Evolutionary conservation across 2,888 invertebrate species (phyloP).

Genomic region (Drosophila setosimentum): DNA sequence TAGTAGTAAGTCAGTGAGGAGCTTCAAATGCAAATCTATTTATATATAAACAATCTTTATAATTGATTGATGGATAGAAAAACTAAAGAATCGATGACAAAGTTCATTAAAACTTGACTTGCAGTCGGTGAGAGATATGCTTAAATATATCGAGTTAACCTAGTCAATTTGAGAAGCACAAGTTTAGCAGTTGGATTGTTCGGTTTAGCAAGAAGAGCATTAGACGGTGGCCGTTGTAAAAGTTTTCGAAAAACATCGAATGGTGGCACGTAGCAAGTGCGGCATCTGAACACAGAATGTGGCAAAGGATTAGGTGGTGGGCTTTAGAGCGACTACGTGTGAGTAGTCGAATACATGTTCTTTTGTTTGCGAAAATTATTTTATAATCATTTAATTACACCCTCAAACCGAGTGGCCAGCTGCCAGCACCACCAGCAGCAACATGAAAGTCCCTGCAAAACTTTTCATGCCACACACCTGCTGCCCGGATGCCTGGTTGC

Average conservation of each 20-base stretch:
- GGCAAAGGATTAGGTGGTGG: constrained; percentile 10
- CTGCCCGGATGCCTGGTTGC: constrained; percentile 50
- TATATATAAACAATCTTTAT: background rate
- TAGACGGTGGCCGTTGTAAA: constrained; percentile 20
- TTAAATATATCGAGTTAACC: constrained; percentile 40
- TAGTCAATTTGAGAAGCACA: constrained; percentile 56
- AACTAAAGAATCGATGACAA: background rate
- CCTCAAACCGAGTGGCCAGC: constrained; percentile 61
- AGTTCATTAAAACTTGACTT: background rate
- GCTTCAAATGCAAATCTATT: background rate
- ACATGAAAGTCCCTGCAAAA: constrained; percentile 43
- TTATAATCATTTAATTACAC: constrained; percentile 81
- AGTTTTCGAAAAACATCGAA: constrained; percentile 40
- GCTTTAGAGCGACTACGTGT: constrained; percentile 41
- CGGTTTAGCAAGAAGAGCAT: background rate
- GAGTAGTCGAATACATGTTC: constrained; percentile 51
- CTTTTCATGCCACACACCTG: constrained; percentile 72
- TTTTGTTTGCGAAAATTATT: constrained; percentile 78
- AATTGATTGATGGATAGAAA: no score
- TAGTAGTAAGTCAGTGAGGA: constrained; percentile 4
- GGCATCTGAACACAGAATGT: constrained; percentile 17
- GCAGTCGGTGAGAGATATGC: background rate
- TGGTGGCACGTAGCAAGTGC: constrained; percentile 59
- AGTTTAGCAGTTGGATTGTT: constrained; percentile 18
- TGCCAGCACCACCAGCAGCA: constrained; percentile 48